Base-by-base conservation (phyloP, 2,888 invertebrate species). In the Epinotia demarniana region DNA sequence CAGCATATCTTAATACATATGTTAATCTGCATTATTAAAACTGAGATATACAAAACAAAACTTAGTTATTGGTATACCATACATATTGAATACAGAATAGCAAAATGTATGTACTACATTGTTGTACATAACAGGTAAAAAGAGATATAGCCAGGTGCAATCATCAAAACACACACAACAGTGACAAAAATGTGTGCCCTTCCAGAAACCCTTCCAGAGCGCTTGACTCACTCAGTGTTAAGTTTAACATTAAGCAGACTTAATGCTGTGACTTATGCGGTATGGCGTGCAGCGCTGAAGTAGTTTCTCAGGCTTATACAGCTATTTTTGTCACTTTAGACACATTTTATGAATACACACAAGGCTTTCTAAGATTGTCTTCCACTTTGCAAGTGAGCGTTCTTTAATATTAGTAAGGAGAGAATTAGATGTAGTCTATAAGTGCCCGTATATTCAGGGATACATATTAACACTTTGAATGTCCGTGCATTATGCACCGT, bases 331-430 rank as follows among this genome's bases (percentile, higher is more conserved):
- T 53, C 16, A 53, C n/a, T 53, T n/a, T n/a, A n/a, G n/a, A n/a
- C 2, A 49, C n/a, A 53, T 53, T 53, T 33, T 33, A 33, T 33
- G 33, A 33, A 8, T 53, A 13, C 5, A 53, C 49, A 49, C 4
- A 49, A n/a, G 9, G n/a, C n/a, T 33, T n/a, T 39, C 3, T 43
- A 23, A n/a, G 18, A 33, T n/a, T 53, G 33, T 53, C 49, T 27
- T 66, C 27, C 49, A 63, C 19, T 19, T 27, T 43, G 11, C 12
- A 19, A 19, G 53, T n/a, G n/a, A 53, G 27, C n/a, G n/a, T 66
- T 13, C 13, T 39, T 69, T 57, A 67, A 61, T 71, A 72, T 72
- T 72, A 72, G 72, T 72, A 72, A 72, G 72, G 72, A 72, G 72
- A 72, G 43, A 58, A 64, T 58, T 72, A 72, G 43, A 46, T 27